Evolutionary conservation across 1,140 invertebrate species (phyloP).

Genomic region (Leptoteleia sp.): DNA sequence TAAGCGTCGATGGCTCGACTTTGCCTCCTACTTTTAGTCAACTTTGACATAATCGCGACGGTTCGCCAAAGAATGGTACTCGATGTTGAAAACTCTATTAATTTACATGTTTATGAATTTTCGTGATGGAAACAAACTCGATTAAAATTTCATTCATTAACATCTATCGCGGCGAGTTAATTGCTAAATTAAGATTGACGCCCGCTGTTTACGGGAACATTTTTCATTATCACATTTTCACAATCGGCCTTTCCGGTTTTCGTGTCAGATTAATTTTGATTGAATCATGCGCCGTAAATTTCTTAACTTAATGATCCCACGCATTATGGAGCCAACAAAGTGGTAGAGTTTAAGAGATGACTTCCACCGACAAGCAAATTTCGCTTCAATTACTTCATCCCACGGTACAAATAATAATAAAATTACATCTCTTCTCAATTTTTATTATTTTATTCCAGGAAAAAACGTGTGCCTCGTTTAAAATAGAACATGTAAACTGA

Average conservation of each 20-base stretch:
- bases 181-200: background rate
- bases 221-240: background rate
- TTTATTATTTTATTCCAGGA: too few relatives aligned
- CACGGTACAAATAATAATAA: too few relatives aligned
- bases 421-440: too few relatives aligned
- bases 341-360: too few relatives aligned
- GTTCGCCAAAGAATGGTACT: background rate
- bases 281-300: too few relatives aligned
- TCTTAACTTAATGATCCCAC: too few relatives aligned
- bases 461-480: too few relatives aligned
- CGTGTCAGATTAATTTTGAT: background rate
- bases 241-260: too few relatives aligned
- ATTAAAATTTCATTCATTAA: constrained; percentile 8
- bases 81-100: background rate
- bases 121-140: background rate
- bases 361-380: too few relatives aligned
- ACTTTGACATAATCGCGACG: background rate
- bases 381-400: too few relatives aligned
- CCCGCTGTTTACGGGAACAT: background rate
- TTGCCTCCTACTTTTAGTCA: background rate
- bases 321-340: too few relatives aligned
- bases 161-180: background rate
- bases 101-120: constrained; percentile 1
- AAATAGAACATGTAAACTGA: too few relatives aligned
- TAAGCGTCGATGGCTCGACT: background rate